Percentiles rank a stretch among this genome's conserved stretches.
phyloP scores from a whole-genome alignment of 2,888 invertebrate species.

The Cremastinae sp. region DNA sequence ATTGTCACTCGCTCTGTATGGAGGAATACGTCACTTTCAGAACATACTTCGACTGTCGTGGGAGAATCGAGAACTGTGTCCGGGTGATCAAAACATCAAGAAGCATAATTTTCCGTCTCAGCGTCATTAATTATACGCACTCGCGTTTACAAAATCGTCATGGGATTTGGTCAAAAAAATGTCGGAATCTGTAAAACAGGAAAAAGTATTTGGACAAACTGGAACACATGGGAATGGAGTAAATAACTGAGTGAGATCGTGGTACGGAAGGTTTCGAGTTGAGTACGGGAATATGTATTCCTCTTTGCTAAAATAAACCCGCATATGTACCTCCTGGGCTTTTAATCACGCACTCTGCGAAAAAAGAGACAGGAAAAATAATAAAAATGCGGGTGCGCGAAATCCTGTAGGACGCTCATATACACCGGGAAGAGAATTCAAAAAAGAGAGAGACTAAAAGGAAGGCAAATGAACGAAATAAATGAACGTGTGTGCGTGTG shows the following conservation, averaged over 20 bases:
- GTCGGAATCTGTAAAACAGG: too few species aligned
- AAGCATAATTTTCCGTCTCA: too few species aligned
- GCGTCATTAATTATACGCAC: too few species aligned
- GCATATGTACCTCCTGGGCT: constrained; percentile 36
- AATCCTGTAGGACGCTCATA: background rate
- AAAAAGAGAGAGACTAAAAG: background rate
- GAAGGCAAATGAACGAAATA: background rate
- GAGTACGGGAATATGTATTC: constrained; percentile 27
- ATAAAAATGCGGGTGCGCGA: constrained; percentile 48
- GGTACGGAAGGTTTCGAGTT: background rate
- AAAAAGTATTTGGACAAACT: background rate
- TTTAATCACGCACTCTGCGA: constrained; percentile 36
- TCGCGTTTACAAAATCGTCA: too few species aligned
- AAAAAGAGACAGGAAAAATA: constrained; percentile 7
- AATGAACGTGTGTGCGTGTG: background rate
- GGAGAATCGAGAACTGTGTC: too few species aligned
- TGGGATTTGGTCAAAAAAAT: too few species aligned
- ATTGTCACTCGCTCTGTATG: too few species aligned
- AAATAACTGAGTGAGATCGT: constrained; percentile 19
- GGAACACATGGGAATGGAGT: background rate
- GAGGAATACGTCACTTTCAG: too few species aligned
- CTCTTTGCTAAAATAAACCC: constrained; percentile 44
- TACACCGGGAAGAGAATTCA: background rate
- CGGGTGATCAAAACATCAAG: too few species aligned
- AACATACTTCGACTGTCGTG: too few species aligned